Conservation (phyloP, 1,140 invertebrate genomes). For the Drosophila santomea region DNA sequence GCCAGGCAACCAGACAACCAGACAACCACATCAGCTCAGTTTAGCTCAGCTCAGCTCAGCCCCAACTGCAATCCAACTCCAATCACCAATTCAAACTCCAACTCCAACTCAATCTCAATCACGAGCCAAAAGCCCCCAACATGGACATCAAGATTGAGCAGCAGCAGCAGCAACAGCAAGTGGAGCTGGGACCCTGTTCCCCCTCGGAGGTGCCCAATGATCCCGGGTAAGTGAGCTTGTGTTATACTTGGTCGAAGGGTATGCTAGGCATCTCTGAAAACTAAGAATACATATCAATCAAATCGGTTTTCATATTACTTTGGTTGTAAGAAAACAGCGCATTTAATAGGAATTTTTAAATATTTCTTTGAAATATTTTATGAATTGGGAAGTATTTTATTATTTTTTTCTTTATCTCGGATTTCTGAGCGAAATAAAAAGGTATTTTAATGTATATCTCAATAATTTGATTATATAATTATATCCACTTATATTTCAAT, state of each 20-base stretch:
- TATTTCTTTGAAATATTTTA: too few species aligned
- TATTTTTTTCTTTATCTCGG: too few species aligned
- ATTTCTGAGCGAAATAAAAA: too few species aligned
- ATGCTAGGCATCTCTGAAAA: too few species aligned
- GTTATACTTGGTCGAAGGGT: not conserved
- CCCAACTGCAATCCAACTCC: constrained; percentile 11
- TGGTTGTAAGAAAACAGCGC: too few species aligned
- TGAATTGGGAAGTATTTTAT: too few species aligned
- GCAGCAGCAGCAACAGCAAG: constrained; percentile 87
- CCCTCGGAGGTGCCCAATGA: constrained; percentile 95
- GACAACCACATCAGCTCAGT: constrained; percentile 9
- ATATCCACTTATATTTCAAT: too few species aligned
- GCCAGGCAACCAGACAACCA: constrained; percentile 29
- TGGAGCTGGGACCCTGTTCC: constrained; percentile 88
- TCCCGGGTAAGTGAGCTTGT: constrained; percentile 90
- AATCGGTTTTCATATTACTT: too few species aligned
- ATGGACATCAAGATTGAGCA: constrained; percentile 84
- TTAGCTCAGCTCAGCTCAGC: constrained; percentile 14
- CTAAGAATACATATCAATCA: too few species aligned
- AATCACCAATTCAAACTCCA: constrained; percentile 4
- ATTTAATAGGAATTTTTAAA: too few species aligned
- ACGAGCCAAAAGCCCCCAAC: constrained; percentile 34
- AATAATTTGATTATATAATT: too few species aligned
- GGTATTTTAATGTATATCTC: too few species aligned
- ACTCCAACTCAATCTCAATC: constrained; percentile 32